phyloP scores from a whole-genome alignment of 1,140 invertebrate genomes.

The Magallana angulata region DNA sequence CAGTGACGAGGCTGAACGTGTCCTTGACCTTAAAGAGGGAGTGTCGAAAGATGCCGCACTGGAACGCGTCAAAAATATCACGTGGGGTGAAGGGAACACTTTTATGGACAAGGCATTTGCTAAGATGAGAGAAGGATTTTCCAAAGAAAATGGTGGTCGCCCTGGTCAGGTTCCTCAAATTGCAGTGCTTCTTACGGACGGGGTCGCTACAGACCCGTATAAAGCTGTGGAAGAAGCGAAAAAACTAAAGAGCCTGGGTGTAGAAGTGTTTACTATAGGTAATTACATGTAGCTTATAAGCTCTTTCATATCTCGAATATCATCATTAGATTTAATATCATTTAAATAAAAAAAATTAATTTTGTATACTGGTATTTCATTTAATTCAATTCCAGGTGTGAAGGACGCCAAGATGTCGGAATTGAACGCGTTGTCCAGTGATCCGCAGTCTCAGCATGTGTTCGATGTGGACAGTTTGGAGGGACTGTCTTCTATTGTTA shows the following conservation, averaged over 20 bases:
- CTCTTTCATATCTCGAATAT: background rate
- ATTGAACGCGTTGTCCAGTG: background rate
- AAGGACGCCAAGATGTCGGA: background rate
- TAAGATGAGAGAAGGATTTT: constrained; percentile 16
- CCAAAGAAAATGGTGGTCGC: constrained; percentile 28
- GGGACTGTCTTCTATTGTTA: background rate
- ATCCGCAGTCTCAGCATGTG: background rate
- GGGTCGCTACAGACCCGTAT: constrained; percentile 37
- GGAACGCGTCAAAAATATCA: background rate
- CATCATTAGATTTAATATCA: too few relatives aligned
- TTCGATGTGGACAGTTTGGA: background rate
- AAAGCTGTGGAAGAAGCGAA: constrained; percentile 7
- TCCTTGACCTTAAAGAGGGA: background rate
- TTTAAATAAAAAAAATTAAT: too few relatives aligned
- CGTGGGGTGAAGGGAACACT: background rate
- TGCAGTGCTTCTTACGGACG: constrained; percentile 45
- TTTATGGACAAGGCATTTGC: constrained; percentile 29
- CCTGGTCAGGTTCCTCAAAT: constrained; percentile 42
- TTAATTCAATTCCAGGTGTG: background rate
- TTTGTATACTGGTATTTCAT: background rate
- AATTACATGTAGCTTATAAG: background rate
- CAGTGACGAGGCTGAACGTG: constrained; percentile 18
- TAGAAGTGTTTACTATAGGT: constrained; percentile 42
- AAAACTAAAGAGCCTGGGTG: constrained; percentile 5
- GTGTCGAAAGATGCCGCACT: background rate